phyloP scores from a whole-genome alignment of 2,797 vertebrate species.

The Mormyrus proboscirostris region DNA sequence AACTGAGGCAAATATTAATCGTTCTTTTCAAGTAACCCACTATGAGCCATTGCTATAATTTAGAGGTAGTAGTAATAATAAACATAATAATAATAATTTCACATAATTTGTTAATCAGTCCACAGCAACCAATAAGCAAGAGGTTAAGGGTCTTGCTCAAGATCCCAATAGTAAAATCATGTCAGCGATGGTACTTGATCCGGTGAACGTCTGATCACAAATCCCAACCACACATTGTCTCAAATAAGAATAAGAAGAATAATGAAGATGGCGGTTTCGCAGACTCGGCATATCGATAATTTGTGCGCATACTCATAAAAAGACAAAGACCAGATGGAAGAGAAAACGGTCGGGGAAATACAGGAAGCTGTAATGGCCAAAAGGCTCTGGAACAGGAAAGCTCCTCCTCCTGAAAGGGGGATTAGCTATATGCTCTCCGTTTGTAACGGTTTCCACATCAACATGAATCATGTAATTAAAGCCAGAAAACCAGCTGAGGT shows the following conservation, averaged over 20 bases:
- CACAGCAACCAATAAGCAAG: not conserved
- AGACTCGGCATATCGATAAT: not conserved
- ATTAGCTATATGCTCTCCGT: not conserved
- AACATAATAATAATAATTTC: not conserved
- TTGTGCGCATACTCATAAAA: not conserved
- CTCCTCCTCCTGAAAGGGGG: not conserved
- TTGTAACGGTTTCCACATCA: not conserved
- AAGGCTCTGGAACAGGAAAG: not conserved
- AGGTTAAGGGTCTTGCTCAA: not conserved
- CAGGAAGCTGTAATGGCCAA: not conserved
- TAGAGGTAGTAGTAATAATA: not conserved
- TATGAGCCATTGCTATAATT: not conserved
- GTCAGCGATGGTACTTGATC: not conserved
- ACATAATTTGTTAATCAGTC: not conserved
- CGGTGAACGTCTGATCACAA: not conserved
- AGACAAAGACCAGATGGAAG: not conserved
- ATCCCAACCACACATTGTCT: not conserved
- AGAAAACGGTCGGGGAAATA: not conserved
- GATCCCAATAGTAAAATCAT: not conserved
- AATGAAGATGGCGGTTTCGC: not conserved
- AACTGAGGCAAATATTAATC: not conserved
- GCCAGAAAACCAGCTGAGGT: not conserved
- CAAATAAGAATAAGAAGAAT: not conserved
- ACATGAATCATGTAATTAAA: conserved; percentile 9
- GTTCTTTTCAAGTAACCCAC: not conserved